Evolutionary conservation across 2,888 invertebrate species (phyloP), one percentile per base, ranked within the genome.

Genomic region (Agrotis exclamationis): DNA sequence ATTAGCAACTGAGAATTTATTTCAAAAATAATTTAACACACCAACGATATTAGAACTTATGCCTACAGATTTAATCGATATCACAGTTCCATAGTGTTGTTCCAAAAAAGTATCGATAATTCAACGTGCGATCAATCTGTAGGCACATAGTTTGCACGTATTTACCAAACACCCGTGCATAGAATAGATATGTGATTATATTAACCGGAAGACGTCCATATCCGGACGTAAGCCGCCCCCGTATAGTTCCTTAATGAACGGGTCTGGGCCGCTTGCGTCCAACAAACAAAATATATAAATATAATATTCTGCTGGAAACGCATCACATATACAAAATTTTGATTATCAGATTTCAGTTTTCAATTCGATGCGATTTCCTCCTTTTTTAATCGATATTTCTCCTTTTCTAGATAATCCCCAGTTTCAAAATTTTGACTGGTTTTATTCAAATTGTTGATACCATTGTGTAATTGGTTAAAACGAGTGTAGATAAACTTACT

Each of bases 401-500:
- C 3, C 5, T 13, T 18, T 47, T 50, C 18, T 11, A 53, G 14
- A 4, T 14, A 13, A 44, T n/a, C 11, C 14, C 53, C 14, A 51
- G 28, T 22, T 7, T 24, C 1, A 50, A 24, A 11, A 22, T 57
- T 24, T 59, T 7, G 24, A 50, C 3, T 39, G 63, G 28, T 28
- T 69, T 16, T 16, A 24, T 48, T 14, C 45, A 70, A 47, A 44
- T 33, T 44, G n/a, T 20, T 20, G 28, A 50, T 16, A 6, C 28
- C 24, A 22, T 51, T 18, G 16, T 45, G 11, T 60, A 56, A 56
- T 20, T 60, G 28, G 56, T 63, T 22, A 45, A 76, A 76, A 39
- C 14, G 11, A 53, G 56, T 28, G 39, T 63, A 53, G n/a, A 56
- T 59, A 0, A 64, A 94, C 95, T 94, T 96, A 98, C 98, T 97